Evolutionary conservation across 2,888 invertebrate species (phyloP).

Genomic region (Parnassius apollo): DNA sequence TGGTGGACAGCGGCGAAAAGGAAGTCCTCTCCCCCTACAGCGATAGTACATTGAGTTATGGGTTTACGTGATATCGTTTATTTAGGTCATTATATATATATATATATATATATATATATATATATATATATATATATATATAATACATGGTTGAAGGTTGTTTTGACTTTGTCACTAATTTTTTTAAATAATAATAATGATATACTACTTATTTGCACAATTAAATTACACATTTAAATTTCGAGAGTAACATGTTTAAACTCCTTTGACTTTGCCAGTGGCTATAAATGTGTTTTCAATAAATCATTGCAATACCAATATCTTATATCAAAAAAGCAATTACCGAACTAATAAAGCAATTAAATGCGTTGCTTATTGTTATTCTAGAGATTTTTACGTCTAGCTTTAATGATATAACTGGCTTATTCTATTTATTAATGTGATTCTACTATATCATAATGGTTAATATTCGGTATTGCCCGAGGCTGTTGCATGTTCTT

Average conservation of each 20-base stretch:
- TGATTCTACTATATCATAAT: not conserved
- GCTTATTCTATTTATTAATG: not conserved
- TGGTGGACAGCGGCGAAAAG: too few relatives aligned
- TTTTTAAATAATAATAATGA: too few relatives aligned
- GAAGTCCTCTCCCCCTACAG: too few relatives aligned
- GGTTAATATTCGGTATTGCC: not conserved
- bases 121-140: too few relatives aligned
- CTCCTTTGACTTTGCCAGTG: conserved; percentile 1
- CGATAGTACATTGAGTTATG: too few relatives aligned
- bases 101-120: too few relatives aligned
- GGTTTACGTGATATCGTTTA: too few relatives aligned
- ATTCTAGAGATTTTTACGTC: not conserved
- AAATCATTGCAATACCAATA: conserved; percentile 27
- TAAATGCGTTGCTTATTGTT: not conserved
- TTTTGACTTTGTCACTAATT: too few relatives aligned
- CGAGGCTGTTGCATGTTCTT: not conserved
- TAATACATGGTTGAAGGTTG: too few relatives aligned
- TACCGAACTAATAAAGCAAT: conserved; percentile 8
- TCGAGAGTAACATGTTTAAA: conserved; percentile 11
- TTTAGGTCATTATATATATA: too few relatives aligned
- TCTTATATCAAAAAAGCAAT: conserved; percentile 26
- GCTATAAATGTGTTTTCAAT: conserved; percentile 7
- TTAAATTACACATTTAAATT: too few relatives aligned
- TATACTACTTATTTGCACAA: too few relatives aligned
- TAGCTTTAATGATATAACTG: not conserved